phyloP scores from a whole-genome alignment of 2,888 invertebrate genomes.

The Drosophila nr. medialis region DNA sequence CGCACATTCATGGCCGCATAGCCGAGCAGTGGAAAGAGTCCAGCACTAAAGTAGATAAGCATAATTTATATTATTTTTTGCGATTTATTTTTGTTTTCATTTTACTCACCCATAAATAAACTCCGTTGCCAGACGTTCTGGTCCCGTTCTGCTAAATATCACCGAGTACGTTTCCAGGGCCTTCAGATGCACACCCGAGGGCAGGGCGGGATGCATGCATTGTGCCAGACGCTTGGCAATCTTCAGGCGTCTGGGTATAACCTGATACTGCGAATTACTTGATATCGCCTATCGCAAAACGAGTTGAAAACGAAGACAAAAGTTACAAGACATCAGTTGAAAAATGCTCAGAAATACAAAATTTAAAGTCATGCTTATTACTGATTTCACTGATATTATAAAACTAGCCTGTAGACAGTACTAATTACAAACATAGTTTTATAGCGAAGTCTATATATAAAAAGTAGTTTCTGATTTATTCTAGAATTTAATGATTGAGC shows the following conservation, averaged over 20 bases:
- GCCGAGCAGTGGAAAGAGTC: constrained; percentile 94
- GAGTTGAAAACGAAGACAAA: constrained; percentile 7
- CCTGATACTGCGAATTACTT: constrained; percentile 92
- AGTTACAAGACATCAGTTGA: not conserved
- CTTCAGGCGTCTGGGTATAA: constrained; percentile 93
- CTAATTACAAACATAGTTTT: not conserved
- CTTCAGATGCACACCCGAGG: constrained; percentile 95
- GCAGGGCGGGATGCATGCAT: constrained; percentile 96
- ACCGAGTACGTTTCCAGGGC: constrained; percentile 96
- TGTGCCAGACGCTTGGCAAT: constrained; percentile 96
- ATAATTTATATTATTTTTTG: not conserved
- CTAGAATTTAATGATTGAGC: not conserved
- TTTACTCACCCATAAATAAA: constrained; percentile 90
- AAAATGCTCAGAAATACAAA: not conserved
- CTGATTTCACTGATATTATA: not conserved
- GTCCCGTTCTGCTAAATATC: constrained; percentile 95
- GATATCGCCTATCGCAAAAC: constrained; percentile 88
- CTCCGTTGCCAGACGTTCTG: constrained; percentile 91
- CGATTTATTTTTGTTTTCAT: not conserved
- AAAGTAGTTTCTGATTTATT: not conserved
- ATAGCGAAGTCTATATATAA: not conserved
- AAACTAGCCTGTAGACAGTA: not conserved
- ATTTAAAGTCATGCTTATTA: not conserved
- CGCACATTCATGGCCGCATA: constrained; percentile 96
- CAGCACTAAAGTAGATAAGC: constrained; percentile 84